Evolutionary conservation across 2,888 invertebrate species (phyloP), one percentile per base, ranked within the genome.

Genomic region (Abrostola tripartita): DNA sequence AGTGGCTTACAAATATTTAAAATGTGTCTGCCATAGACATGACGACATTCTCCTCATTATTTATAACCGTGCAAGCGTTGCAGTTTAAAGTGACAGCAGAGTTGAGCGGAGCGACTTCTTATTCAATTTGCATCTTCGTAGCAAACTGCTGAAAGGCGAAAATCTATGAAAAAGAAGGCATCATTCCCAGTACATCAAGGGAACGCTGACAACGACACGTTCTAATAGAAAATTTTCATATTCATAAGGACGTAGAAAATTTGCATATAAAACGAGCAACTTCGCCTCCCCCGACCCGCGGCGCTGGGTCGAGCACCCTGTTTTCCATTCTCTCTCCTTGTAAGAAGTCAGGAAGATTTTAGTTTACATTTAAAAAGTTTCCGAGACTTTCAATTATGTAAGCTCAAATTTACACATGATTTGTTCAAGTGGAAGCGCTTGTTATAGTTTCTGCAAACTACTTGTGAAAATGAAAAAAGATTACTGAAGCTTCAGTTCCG

Each of bases 221-320:
- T 92, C 92, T 94, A 93, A 94, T 94, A 94, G 93, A 94, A 94
- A 94, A 94, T 94, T 94, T 94, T 94, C 94, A 94, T 94, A 94
- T 94, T 94, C 94, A 94, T 94, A 94, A 94, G 93, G 90, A 92
- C 91, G 92, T 90, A 85, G 87, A 82, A 86, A 89, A 94, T 94
- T 94, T 93, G 90, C 94, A 94, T 94, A 93, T 92, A 94, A 94
- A 94, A 94, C 94, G 93, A 93, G 93, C 91, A 90, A 89, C 89
- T 89, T 89, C 86, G 87, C 87, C 84, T 81, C 85, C 83, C 87
- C 81, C 82, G 74, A 78, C 79, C 81, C 81, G 81, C 82, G 83
- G 68, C 81, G 84, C 81, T 81, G 85, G 85, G 84, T 89, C 86
- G 87, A 89, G 87, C 83, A 87, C 89, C 88, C 86, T 89, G 90